Conservation (phyloP, 2,797 vertebrate species). For the Scleropages formosus region DNA sequence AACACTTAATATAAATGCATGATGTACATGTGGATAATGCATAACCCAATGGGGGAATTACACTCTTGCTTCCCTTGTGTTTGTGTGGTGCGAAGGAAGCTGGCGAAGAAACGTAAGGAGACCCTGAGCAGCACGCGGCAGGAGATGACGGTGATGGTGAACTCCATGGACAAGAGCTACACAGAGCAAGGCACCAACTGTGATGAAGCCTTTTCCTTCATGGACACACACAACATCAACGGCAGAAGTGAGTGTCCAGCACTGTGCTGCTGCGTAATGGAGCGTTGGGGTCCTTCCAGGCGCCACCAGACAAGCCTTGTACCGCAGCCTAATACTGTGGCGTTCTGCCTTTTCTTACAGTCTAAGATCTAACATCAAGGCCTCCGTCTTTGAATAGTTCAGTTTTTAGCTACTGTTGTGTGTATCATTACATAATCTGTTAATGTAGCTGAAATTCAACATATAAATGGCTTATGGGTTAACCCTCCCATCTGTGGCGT, state of each 20-base stretch:
- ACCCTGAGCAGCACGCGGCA: slow-evolving; percentile 93
- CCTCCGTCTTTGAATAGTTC: too few relatives aligned
- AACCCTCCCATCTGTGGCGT: too few relatives aligned
- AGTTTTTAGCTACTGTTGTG: neutral
- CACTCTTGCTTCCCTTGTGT: slow-evolving; percentile 45
- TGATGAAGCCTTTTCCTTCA: slow-evolving; percentile 90
- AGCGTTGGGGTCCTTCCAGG: too few relatives aligned
- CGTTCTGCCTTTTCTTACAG: too few relatives aligned
- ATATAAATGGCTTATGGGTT: too few relatives aligned
- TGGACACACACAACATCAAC: slow-evolving; percentile 90
- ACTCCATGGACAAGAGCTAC: slow-evolving; percentile 99
- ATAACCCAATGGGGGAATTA: slow-evolving; percentile 48
- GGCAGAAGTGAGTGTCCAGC: slow-evolving; percentile 79
- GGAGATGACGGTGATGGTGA: slow-evolving; percentile 99
- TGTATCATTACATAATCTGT: neutral
- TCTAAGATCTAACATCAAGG: neutral
- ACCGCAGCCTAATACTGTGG: too few relatives aligned
- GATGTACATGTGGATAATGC: neutral
- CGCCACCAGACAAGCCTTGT: too few relatives aligned
- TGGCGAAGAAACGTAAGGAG: slow-evolving; percentile 97
- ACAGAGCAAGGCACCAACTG: slow-evolving; percentile 97
- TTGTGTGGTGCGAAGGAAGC: slow-evolving; percentile 72
- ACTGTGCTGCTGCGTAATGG: too few relatives aligned
- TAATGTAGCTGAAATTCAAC: neutral
- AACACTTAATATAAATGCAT: neutral